Conservation (phyloP, 1,140 invertebrate species). For the Macrobrachium nipponense region DNA sequence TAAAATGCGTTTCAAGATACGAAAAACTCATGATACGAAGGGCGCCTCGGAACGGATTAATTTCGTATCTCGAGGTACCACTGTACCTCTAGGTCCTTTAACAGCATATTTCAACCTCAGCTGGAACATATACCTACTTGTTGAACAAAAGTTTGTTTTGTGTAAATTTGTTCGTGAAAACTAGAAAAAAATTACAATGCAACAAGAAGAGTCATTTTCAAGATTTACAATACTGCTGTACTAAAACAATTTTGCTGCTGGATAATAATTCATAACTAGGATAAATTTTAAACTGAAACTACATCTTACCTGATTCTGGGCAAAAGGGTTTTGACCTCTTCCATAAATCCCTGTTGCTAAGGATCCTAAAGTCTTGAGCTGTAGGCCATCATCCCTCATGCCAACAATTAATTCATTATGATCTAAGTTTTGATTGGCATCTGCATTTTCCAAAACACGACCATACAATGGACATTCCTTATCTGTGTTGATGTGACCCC, state of each 20-base stretch:
- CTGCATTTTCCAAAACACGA: conserved; percentile 75
- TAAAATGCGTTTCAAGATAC: too few species aligned
- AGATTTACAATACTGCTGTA: neutral
- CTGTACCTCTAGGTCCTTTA: too few species aligned
- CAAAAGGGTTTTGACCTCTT: conserved; percentile 48
- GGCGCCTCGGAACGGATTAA: too few species aligned
- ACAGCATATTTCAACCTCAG: too few species aligned
- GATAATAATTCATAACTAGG: neutral
- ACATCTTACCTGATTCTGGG: conserved; percentile 49
- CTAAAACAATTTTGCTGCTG: neutral
- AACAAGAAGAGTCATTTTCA: neutral
- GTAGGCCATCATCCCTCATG: conserved; percentile 92
- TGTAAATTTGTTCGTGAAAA: too few species aligned
- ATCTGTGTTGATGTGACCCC: conserved; percentile 99
- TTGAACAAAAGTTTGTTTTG: too few species aligned
- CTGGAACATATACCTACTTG: too few species aligned
- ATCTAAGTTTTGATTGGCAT: conserved; percentile 67
- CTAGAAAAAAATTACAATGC: neutral
- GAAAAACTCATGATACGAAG: too few species aligned
- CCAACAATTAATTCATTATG: conserved; percentile 82
- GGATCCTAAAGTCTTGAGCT: conserved; percentile 82
- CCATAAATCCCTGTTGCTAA: conserved; percentile 73
- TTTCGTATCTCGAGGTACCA: too few species aligned
- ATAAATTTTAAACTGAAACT: neutral
- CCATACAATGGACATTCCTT: conserved; percentile 95